Conservation (phyloP, 2,113 vertebrate genomes). For the Actinemys pallida region DNA sequence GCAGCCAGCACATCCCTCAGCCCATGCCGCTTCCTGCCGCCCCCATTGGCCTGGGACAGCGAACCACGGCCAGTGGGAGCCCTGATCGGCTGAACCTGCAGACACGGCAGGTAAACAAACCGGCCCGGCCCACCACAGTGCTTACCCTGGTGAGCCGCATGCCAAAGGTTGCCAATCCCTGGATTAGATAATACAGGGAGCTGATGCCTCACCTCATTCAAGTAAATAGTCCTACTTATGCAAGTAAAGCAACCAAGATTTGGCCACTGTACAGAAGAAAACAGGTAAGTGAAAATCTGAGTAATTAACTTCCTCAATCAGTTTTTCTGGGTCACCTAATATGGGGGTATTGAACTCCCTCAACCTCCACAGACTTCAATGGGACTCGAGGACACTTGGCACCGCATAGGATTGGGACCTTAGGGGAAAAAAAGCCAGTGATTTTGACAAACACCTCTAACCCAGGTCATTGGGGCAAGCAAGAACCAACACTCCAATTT, state of each 20-base stretch:
- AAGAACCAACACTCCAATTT: not conserved
- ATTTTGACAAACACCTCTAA: not conserved
- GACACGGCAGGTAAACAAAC: too few species aligned
- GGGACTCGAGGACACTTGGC: not conserved
- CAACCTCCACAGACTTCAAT: not conserved
- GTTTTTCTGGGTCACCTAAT: not conserved
- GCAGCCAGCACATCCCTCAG: too few species aligned
- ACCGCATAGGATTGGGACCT: not conserved
- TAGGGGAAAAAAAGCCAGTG: not conserved
- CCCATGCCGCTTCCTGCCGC: too few species aligned
- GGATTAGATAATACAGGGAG: not conserved
- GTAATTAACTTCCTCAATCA: not conserved
- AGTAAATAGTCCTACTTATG: not conserved
- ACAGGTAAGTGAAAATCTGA: not conserved
- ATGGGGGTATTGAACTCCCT: rapidly evolving
- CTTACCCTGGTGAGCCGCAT: too few species aligned
- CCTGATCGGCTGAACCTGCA: too few species aligned
- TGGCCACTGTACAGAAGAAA: not conserved
- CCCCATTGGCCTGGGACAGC: too few species aligned
- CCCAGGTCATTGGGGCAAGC: not conserved
- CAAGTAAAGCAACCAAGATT: not conserved
- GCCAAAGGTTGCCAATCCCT: too few species aligned
- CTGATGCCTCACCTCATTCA: not conserved
- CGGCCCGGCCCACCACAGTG: too few species aligned
- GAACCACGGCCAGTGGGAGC: too few species aligned